Evolutionary conservation across 2,113 vertebrate species (phyloP), one percentile per base, ranked within the genome.

Genomic region (Suncus etruscus): DNA sequence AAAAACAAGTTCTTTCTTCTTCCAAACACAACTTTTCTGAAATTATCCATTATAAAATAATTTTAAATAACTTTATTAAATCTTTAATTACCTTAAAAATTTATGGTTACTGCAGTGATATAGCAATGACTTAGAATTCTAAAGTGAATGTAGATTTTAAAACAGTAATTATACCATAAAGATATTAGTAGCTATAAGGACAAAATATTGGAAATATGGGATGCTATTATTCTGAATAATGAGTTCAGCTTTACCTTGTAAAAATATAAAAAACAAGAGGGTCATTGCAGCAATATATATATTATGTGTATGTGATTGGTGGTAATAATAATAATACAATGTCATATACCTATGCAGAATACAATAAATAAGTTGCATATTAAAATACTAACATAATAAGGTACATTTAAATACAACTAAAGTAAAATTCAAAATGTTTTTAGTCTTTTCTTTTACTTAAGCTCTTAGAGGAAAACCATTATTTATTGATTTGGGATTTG

Each of bases 81-180:
- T 92, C 6, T 61, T 61, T 54, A 54, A 54, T 54, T 61, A 61
- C 18, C 27, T 63, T 75, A 69, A 90, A 65, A 91, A 88, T 86
- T 61, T 76, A 48, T 3, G 9, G 39, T 68, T 81, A 63, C 54
- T 86, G 2, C 51, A 83, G 39, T 39, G 39, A 39, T 39, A 77
- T 80, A 50, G 92, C 82, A 93, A 91, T 80, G 24, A 4, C 32
- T n/a, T 88, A 82, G 63, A 89, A 83, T 77, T 75, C 20, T 79
- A 25, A 22, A 70, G 20, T 48, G 9, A 74, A 86, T 90, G 58
- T 11, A 47, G 58, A 54, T 65, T 16, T 86, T 84, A 70, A 86
- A 61, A 90, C 0, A 69, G 27, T 80, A 47, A 90, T 54, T 75
- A 50, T 1, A 84, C 65, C 15, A 77, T 16, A 9, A 68, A 25